phyloP scores from a whole-genome alignment of 1,140 invertebrate species.

The Amphibalanus amphitrite region DNA sequence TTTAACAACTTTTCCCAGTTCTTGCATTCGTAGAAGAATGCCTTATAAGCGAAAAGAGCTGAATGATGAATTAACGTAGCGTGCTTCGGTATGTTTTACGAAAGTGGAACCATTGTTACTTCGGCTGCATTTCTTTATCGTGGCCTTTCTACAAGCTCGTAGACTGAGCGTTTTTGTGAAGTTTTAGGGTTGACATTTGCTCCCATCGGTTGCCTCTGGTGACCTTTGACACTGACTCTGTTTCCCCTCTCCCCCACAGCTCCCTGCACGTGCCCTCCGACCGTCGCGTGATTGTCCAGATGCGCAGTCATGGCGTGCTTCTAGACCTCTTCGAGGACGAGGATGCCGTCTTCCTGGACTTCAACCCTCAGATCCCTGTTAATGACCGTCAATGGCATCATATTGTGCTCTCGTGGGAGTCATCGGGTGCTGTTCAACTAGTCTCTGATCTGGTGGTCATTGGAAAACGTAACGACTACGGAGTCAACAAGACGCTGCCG shows the following conservation, averaged over 20 bases:
- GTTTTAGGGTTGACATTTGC: no score
- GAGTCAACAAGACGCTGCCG: constrained; percentile 52
- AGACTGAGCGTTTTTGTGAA: no score
- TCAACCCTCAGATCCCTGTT: constrained; percentile 47
- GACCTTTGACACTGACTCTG: constrained; percentile 5
- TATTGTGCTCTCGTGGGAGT: constrained; percentile 82
- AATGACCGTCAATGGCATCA: constrained; percentile 96
- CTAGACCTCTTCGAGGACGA: constrained; percentile 71
- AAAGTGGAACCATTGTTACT: no score
- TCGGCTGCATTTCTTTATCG: background rate
- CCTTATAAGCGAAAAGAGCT: no score
- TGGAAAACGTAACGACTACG: constrained; percentile 70
- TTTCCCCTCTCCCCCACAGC: constrained; percentile 22
- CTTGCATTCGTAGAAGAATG: no score
- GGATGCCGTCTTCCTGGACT: constrained; percentile 71
- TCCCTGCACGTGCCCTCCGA: constrained; percentile 59
- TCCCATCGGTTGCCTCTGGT: background rate
- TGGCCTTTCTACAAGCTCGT: no score
- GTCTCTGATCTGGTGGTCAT: constrained; percentile 86
- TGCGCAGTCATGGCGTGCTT: constrained; percentile 73
- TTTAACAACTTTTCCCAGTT: no score
- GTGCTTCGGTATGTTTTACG: no score
- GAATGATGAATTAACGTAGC: no score
- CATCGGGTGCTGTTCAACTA: constrained; percentile 57
- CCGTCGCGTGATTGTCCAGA: constrained; percentile 62